Evolutionary conservation across 2,888 invertebrate species (phyloP), one percentile per base, ranked within the genome.

Genomic region (Notodonta dromedarius): DNA sequence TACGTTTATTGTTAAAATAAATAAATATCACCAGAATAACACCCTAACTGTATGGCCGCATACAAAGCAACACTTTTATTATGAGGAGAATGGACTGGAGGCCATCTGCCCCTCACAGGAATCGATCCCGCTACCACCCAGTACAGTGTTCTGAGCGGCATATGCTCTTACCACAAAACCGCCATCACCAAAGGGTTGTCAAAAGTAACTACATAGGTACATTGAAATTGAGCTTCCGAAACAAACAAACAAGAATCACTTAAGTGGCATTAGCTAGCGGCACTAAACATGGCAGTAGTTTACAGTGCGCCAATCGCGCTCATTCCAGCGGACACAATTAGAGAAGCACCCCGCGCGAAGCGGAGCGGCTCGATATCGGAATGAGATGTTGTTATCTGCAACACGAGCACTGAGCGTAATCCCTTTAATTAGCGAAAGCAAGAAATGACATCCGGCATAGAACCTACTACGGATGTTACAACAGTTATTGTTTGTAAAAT

Each of bases 391-490:
- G 79, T 79, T 84, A 81, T 78, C 79, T 77, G 66, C 79, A 83
- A 75, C 73, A 71, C 78, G 75, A 77, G 77, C 79, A 74, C 71
- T 78, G 70, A 77, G 73, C 76, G 79, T 86, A 83, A 87, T 88
- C 85, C 85, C 80, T 83, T 87, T 89, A 89, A 90, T 89, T 88
- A 87, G 85, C 84, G 77, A 74, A 73, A 73, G 78, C 77, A 74
- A 84, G 80, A 78, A 82, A 85, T 79, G 79, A 79, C 78, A 81
- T 76, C 75, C 69, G 54, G 63, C 65, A 64, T 32, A 71, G 67
- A 62, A 62, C 59, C 54, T 2, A 61, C 54, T 50, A 58, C 56
- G 54, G 54, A 6, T 35, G 6, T 35, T 13, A 44, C 24, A 32
- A 40, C 16, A 40, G 13, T 4, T 42, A 4, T 5, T 12, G 13